Evolutionary conservation across 2,113 vertebrate species (phyloP).

Genomic region (Sinocyclocheilus anophthalmus): DNA sequence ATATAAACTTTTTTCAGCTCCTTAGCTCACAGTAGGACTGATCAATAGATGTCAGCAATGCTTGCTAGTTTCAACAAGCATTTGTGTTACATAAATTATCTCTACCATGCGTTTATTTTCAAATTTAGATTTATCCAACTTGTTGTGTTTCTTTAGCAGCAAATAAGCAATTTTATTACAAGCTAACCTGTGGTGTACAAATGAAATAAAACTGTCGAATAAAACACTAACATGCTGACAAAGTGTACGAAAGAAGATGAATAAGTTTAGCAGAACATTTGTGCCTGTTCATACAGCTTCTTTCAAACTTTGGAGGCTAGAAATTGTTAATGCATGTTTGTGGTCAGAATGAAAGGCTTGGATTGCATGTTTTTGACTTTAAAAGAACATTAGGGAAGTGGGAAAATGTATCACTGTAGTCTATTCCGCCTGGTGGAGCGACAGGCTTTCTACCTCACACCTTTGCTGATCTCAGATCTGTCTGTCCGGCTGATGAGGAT

Average conservation of each 20-base stretch:
- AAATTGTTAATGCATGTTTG: slow-evolving; percentile 14
- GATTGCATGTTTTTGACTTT: slow-evolving; percentile 19
- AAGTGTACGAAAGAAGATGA: slow-evolving; percentile 1
- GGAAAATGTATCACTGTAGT: background rate
- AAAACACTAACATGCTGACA: slow-evolving; percentile 33
- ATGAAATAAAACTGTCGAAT: slow-evolving; percentile 38
- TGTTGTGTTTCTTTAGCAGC: slow-evolving; percentile 20
- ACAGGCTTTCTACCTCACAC: background rate
- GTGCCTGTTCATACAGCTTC: background rate
- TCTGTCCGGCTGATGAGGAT: background rate
- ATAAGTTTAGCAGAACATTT: slow-evolving; percentile 22
- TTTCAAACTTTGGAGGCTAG: background rate
- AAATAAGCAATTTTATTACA: slow-evolving; percentile 45
- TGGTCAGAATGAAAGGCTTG: slow-evolving; percentile 15
- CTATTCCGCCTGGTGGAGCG: background rate
- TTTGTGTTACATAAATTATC: slow-evolving; percentile 53
- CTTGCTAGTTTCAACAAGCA: slow-evolving; percentile 65
- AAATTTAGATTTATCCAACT: background rate
- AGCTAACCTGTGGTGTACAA: slow-evolving; percentile 19
- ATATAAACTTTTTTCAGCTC: slow-evolving; percentile 67
- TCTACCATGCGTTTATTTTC: slow-evolving; percentile 50
- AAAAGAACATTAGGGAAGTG: slow-evolving; percentile 10
- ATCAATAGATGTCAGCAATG: slow-evolving; percentile 73
- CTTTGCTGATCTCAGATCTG: background rate
- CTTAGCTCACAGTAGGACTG: slow-evolving; percentile 49